Evolutionary conservation across 2,888 invertebrate genomes (phyloP), one percentile per base, ranked within the genome.

Genomic region (Drosophila anomalipes): DNA sequence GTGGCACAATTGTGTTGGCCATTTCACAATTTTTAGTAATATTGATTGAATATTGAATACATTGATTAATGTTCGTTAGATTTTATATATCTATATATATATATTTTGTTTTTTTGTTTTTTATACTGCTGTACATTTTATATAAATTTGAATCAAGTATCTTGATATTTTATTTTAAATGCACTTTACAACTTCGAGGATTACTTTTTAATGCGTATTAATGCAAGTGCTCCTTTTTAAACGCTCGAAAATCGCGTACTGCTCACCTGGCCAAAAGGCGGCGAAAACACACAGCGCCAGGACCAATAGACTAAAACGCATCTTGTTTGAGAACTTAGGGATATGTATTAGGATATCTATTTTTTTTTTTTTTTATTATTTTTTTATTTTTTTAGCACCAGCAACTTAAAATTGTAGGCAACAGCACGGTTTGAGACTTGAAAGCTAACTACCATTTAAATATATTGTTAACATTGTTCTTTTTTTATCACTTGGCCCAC

Each of bases 361-460:
- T 7, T 72, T 30, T 30, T 19, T 51, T 41, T 9, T 5, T 16
- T 19, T 14, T 22, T 32, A n/a, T n/a, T n/a, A n/a, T 7, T 72
- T 30, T 30, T 19, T 51, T 41, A 14, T 5, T 16, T 19, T 14
- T 22, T 32, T 14, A 16, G 4, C 41, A 37, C 57, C 14, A 52
- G 14, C 22, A 57, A 35, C 56, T 56, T 3, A 53, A 52, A 10
- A 26, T 19, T 51, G 53, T n/a, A 59, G 68, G 62, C 75, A 80
- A 89, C 76, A 81, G 83, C 74, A 68, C 81, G 51, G 71, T 57
- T 79, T 82, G 82, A 86, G 80, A 71, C 73, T 82, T 77, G 68
- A 89, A 89, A 70, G 74, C 77, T 63, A 83, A 92, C 92, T 92
- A 92, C 77, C 89, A 91, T 86, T 91, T 89, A 86, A 82, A 86